These are phyloP conservation scores for Wasmannia auropunctata DNA, from an alignment of 1,140 invertebrate species.

Conservation along the genomic window DNA sequence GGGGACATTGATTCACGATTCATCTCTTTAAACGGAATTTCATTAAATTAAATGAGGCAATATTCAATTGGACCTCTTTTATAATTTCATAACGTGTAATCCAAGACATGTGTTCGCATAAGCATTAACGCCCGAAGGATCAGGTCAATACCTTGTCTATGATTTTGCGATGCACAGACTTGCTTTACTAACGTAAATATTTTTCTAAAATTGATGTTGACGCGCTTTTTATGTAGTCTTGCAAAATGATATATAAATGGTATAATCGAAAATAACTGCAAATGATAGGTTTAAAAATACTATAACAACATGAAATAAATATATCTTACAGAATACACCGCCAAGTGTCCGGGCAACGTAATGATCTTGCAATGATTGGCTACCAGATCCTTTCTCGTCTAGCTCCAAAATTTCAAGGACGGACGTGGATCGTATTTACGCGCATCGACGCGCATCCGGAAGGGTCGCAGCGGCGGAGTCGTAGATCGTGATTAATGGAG, in stretches of 20 bases:
- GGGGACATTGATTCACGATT: conserved; percentile 30
- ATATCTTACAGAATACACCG: background rate
- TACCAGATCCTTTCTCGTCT: background rate
- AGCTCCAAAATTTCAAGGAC: conserved; percentile 30
- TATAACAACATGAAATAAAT: background rate
- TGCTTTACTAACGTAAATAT: background rate
- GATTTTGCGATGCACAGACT: background rate
- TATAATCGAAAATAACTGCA: background rate
- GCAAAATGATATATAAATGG: background rate
- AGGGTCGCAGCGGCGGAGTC: conserved; percentile 37
- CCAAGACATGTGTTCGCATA: background rate
- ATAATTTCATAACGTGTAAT: background rate
- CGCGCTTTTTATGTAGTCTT: background rate
- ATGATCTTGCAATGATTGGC: background rate
- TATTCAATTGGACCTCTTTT: conserved; percentile 19
- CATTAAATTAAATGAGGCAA: conserved; percentile 44
- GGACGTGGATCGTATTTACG: background rate
- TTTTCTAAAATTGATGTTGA: background rate
- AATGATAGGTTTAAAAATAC: background rate
- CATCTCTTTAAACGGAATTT: conserved; percentile 22
- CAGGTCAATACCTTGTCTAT: background rate
- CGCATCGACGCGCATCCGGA: conserved; percentile 8
- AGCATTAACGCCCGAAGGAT: background rate
- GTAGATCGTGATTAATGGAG: conserved; percentile 71
- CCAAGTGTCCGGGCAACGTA: background rate